These are phyloP conservation scores for Helicorthomorpha holstii DNA, from an alignment of 1,140 invertebrate species.

Conservation along the genomic window DNA sequence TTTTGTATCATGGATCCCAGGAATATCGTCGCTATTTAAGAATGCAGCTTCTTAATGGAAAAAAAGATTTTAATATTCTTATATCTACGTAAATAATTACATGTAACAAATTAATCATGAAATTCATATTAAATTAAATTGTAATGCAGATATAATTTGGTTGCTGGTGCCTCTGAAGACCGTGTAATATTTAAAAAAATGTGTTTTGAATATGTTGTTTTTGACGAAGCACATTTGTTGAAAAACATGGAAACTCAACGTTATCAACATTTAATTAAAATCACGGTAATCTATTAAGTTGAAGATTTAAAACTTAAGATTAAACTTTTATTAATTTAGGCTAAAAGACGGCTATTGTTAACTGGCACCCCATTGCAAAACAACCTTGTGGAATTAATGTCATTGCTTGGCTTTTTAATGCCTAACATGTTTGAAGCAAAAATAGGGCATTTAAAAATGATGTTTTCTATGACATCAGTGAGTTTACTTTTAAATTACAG, in stretches of 20 bases:
- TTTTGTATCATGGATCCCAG: conserved; percentile 72
- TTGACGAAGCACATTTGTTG: conserved; percentile 95
- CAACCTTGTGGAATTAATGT: conserved; percentile 88
- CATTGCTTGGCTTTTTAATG: conserved; percentile 87
- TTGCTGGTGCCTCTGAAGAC: conserved; percentile 68
- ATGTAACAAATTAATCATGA: not conserved
- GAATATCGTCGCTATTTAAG: conserved; percentile 63
- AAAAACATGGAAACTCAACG: conserved; percentile 89
- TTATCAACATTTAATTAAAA: conserved; percentile 72
- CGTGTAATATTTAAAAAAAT: conserved; percentile 76
- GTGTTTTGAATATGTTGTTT: conserved; percentile 77
- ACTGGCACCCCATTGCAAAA: conserved; percentile 92
- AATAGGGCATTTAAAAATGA: conserved; percentile 65
- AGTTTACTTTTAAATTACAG: conserved; percentile 9
- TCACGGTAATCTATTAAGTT: conserved; percentile 40
- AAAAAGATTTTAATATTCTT: conserved; percentile 57
- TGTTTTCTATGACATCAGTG: conserved; percentile 45
- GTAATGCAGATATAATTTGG: conserved; percentile 15
- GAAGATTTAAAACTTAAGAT: conserved; percentile 1
- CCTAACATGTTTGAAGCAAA: conserved; percentile 80
- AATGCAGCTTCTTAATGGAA: conserved; percentile 46
- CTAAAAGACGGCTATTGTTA: conserved; percentile 58
- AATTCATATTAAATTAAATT: not conserved
- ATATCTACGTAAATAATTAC: conserved; percentile 52
- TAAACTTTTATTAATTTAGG: conserved; percentile 29